Percentiles rank a stretch among this genome's conserved stretches.
These are phyloP conservation scores for Leuctra nigra DNA, from an alignment of 2,888 invertebrate genomes.

Conservation along the genomic window DNA sequence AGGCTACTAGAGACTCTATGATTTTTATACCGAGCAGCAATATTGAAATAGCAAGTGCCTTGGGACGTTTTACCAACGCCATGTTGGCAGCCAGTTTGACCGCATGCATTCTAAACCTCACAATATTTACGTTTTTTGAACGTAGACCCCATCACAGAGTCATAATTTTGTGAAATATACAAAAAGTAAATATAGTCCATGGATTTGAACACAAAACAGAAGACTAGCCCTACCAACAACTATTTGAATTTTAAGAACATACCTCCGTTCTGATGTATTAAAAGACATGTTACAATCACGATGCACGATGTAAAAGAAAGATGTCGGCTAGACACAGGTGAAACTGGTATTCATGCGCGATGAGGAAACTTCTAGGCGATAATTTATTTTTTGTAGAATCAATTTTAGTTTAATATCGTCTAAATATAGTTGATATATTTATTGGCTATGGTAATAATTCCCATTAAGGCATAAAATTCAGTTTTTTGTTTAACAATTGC, in stretches of 20 bases:
- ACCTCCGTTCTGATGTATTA: conserved; percentile 74
- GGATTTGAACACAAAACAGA: not conserved
- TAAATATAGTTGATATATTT: too few species aligned
- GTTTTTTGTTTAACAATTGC: too few species aligned
- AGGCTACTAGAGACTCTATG: too few species aligned
- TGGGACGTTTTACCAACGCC: conserved; percentile 42
- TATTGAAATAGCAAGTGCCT: conserved; percentile 5
- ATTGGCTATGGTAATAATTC: too few species aligned
- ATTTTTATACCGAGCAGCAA: too few species aligned
- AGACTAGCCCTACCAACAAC: too few species aligned
- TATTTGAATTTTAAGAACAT: conserved; percentile 44
- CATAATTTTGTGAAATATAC: not conserved
- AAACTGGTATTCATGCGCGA: conserved; percentile 26
- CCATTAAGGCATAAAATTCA: too few species aligned
- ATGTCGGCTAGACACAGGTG: conserved; percentile 2
- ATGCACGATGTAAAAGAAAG: conserved; percentile 64
- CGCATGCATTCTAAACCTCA: conserved; percentile 32
- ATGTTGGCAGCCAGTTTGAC: conserved; percentile 49
- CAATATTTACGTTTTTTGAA: conserved; percentile 14
- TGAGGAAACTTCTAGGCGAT: not conserved
- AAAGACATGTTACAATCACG: conserved; percentile 78
- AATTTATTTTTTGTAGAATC: not conserved
- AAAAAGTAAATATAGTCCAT: conserved; percentile 10
- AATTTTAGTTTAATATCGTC: not conserved
- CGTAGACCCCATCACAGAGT: not conserved